Base-by-base conservation (phyloP, 2,888 invertebrate genomes). In the Sarcophaga variegata region DNA sequence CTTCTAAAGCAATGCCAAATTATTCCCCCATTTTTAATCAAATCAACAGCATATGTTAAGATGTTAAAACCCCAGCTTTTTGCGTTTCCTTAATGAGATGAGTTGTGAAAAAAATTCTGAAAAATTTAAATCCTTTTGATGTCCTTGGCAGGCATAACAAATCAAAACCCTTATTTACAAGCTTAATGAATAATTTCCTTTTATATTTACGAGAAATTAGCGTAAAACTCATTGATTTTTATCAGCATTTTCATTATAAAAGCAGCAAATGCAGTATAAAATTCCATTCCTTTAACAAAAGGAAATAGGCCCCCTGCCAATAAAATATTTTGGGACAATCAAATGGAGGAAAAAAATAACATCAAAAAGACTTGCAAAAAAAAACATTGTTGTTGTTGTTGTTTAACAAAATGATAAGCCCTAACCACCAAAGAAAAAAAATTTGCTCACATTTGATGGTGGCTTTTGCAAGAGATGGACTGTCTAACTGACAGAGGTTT, bases 351-450 rank as follows among this genome's bases (percentile, higher is more conserved):
- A 54, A 49, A 49, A 54, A 54, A 70, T 8, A 82, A 82, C 79
- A 75, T 84, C 81, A 84, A 87, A 87, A 79, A 79, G 87, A 87
- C 84, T 87, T 87, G 81, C 84, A 87, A 84, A 82, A 84, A 6
- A 37, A 37, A 8, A 37, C 10, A 37, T 37, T 81, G 81, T 76
- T 84, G 75, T 78, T 81, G 79, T 63, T 80, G 60, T 77, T 77
- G 79, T 71, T 70, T 66, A 71, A 75, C 81, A 78, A 81, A 84
- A 79, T 82, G 84, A 84, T 81, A 79, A 70, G 63, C 64, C 76
- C 17, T 27, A 54, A 25, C 22, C 80, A 49, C 8, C 37, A 37
- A 37, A 37, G 2, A 22, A 22, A 37, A 37, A 37, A 37, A 37
- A 37, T 37, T 37, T 37, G 37, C 37, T 8, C 10, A 37, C 37